phyloP scores from a whole-genome alignment of 2,888 invertebrate genomes.

The Eilema griseolum region DNA sequence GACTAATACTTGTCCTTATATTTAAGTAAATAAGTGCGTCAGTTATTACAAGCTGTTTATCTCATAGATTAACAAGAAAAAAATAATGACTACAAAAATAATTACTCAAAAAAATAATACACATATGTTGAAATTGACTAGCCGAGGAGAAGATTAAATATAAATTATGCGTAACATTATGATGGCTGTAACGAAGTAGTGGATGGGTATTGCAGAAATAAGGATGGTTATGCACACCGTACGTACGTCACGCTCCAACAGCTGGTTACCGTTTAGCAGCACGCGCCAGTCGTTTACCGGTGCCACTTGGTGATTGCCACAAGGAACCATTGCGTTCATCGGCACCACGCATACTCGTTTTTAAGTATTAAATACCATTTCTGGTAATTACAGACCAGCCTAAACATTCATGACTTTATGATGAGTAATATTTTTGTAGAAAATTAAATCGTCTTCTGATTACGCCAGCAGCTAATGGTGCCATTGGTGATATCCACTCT shows the following conservation, averaged over 20 bases:
- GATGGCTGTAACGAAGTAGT: slow-evolving; percentile 60
- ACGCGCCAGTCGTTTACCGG: slow-evolving; percentile 60
- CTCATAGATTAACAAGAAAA: slow-evolving; percentile 1
- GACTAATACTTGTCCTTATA: slow-evolving; percentile 4
- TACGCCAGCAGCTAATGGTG: background rate
- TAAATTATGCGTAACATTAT: slow-evolving; percentile 50
- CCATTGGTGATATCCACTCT: too few relatives aligned
- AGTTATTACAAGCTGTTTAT: background rate
- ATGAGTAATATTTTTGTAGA: background rate
- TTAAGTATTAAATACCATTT: background rate
- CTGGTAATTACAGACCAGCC: background rate
- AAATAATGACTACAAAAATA: background rate
- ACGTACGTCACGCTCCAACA: slow-evolving; percentile 75
- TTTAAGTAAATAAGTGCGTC: background rate
- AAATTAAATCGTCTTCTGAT: background rate
- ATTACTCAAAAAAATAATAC: slow-evolving; percentile 6
- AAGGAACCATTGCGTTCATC: slow-evolving; percentile 42
- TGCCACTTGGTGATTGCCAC: slow-evolving; percentile 55
- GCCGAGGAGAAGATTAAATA: slow-evolving; percentile 29
- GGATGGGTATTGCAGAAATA: slow-evolving; percentile 67
- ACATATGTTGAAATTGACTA: slow-evolving; percentile 22
- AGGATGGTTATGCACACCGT: slow-evolving; percentile 72
- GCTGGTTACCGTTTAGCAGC: slow-evolving; percentile 67
- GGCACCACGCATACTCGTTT: slow-evolving; percentile 8
- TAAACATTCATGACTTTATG: background rate